phyloP scores from a whole-genome alignment of 2,113 vertebrate genomes.

The Larimichthys crocea region DNA sequence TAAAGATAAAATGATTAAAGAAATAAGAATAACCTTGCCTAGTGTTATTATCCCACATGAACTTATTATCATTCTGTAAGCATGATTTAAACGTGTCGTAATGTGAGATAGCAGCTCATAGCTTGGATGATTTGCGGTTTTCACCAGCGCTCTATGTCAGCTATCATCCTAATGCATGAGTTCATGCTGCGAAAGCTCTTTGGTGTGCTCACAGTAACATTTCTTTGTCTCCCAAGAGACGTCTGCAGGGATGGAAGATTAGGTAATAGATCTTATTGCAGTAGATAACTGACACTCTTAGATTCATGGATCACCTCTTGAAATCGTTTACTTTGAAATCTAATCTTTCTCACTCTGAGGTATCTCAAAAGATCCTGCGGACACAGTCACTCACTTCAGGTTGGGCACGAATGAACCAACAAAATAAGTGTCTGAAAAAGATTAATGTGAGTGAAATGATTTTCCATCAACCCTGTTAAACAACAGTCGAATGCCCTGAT shows the following conservation, averaged over 20 bases:
- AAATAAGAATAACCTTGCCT: not conserved
- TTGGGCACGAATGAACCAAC: not conserved
- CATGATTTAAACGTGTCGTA: slow-evolving; percentile 5
- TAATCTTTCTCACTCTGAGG: slow-evolving; percentile 23
- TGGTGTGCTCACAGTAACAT: not conserved
- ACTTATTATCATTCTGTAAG: not conserved
- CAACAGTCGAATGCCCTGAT: slow-evolving; percentile 26
- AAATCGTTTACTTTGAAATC: slow-evolving; percentile 53
- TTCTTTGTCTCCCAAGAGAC: slow-evolving; percentile 27
- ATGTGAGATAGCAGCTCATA: not conserved
- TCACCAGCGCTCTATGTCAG: slow-evolving; percentile 1
- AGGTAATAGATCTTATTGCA: slow-evolving; percentile 38
- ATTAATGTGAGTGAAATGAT: slow-evolving; percentile 5
- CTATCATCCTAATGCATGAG: slow-evolving; percentile 9
- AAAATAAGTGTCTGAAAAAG: slow-evolving; percentile 15
- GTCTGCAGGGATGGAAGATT: slow-evolving; percentile 31
- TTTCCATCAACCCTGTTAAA: slow-evolving; percentile 42
- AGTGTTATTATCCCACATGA: not conserved
- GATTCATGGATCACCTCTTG: slow-evolving; percentile 27
- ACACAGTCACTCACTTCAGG: slow-evolving; percentile 20
- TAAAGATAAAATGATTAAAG: not conserved
- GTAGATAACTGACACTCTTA: slow-evolving; percentile 36
- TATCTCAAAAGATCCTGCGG: slow-evolving; percentile 6
- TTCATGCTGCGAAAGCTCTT: slow-evolving; percentile 20
- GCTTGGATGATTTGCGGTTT: not conserved